Percentiles rank a stretch among this genome's conserved stretches.
Evolutionary conservation across 2,113 vertebrate species (phyloP).

Genomic region (Callopanchax toddi): DNA sequence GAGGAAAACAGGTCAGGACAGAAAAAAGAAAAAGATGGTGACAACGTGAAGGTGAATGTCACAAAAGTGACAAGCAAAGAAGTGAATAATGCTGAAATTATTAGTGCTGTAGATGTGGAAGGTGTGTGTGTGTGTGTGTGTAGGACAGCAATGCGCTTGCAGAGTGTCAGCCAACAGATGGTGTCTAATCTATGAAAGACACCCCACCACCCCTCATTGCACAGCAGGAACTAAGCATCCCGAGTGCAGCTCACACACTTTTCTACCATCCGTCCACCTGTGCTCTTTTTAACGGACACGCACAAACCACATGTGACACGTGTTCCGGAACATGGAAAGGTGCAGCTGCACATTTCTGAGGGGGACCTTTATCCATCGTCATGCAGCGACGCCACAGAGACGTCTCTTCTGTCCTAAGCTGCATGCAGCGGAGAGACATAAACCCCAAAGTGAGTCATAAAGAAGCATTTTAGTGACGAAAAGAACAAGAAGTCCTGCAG

Average conservation of each 20-base stretch:
- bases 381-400: not conserved
- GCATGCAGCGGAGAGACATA: not conserved
- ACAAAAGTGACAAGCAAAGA: not conserved
- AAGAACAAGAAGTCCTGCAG: slow-evolving; percentile 11
- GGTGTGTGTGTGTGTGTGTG: slow-evolving; percentile 10
- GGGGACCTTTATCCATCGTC: not conserved
- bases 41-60: slow-evolving; percentile 23
- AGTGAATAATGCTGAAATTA: slow-evolving; percentile 21
- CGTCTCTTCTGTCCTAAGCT: not conserved
- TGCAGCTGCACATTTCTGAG: not conserved
- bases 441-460: slow-evolving; percentile 14
- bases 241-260: slow-evolving; percentile 54
- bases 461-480: slow-evolving; percentile 16
- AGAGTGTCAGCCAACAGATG: slow-evolving; percentile 75
- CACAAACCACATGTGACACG: slow-evolving; percentile 11
- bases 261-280: slow-evolving; percentile 37
- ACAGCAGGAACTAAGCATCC: slow-evolving; percentile 59
- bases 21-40: slow-evolving; percentile 10
- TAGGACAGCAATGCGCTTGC: slow-evolving; percentile 30
- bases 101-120: slow-evolving; percentile 20
- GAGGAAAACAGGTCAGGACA: slow-evolving; percentile 18
- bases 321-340: not conserved
- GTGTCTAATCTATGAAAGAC: slow-evolving; percentile 70
- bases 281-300: slow-evolving; percentile 36
- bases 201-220: slow-evolving; percentile 32